phyloP scores from a whole-genome alignment of 2,888 invertebrate genomes.

The Orthosia incerta region DNA sequence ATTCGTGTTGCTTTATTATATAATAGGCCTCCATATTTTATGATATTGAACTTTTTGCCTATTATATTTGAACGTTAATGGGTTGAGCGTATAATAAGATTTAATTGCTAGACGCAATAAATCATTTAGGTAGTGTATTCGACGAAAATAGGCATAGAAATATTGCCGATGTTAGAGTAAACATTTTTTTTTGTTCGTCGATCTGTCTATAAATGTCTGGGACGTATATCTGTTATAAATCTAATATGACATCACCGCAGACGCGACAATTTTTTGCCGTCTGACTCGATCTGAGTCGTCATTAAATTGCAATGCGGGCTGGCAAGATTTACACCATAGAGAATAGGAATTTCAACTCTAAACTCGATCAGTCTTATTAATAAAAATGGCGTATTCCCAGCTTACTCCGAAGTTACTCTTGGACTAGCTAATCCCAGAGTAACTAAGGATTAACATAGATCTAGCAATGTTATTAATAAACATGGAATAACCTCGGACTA shows the following conservation, averaged over 20 bases:
- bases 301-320: slow-evolving; percentile 75
- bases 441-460: too few species aligned
- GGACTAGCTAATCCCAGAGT: too few species aligned
- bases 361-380: too few species aligned
- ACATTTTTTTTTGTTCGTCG: slow-evolving; percentile 23
- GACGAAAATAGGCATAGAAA: slow-evolving; percentile 1
- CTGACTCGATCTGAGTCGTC: slow-evolving; percentile 71
- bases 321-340: slow-evolving; percentile 56
- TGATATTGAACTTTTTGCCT: slow-evolving; percentile 71
- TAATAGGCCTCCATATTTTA: slow-evolving; percentile 75
- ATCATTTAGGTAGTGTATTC: slow-evolving; percentile 21
- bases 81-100: slow-evolving; percentile 52
- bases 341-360: slow-evolving; percentile 65
- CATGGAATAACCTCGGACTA: too few species aligned
- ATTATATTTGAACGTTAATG: slow-evolving; percentile 63
- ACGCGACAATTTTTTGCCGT: slow-evolving; percentile 79
- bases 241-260: slow-evolving; percentile 78
- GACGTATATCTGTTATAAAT: slow-evolving; percentile 67
- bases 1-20: slow-evolving; percentile 79
- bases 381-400: too few species aligned
- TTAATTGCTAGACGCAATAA: slow-evolving; percentile 49
- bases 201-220: slow-evolving; percentile 48
- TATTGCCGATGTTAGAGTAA: slow-evolving; percentile 6
- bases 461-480: too few species aligned
- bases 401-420: too few species aligned